Percentiles rank a stretch among this genome's conserved stretches.
phyloP scores from a whole-genome alignment of 2,797 vertebrate genomes.

The Poecile montanus region DNA sequence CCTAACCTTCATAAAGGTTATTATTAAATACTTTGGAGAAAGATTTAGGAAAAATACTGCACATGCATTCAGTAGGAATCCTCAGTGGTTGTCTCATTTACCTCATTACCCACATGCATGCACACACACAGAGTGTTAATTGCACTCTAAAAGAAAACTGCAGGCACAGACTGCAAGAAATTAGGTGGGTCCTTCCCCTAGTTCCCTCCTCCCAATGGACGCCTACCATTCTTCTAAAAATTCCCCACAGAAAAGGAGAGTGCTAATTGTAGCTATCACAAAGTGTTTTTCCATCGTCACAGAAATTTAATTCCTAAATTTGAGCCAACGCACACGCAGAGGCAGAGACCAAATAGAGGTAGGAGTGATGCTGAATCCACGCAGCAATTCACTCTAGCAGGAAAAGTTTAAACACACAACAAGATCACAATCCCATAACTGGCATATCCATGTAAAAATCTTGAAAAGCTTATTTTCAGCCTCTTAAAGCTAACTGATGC shows the following conservation, averaged over 20 bases:
- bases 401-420: conserved; percentile 2
- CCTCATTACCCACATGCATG: not conserved
- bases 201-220: not conserved
- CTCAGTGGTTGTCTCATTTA: conserved; percentile 30
- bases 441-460: not conserved
- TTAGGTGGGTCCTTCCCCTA: conserved; percentile 1
- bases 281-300: conserved; percentile 9
- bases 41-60: conserved; percentile 54
- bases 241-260: not conserved
- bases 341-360: conserved; percentile 19
- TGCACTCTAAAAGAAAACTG: conserved; percentile 50
- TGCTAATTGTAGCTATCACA: conserved; percentile 59
- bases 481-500: conserved; percentile 4
- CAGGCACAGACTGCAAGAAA: conserved; percentile 40
- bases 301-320: conserved; percentile 45
- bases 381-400: not conserved
- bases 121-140: conserved; percentile 39
- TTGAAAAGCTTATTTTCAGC: conserved; percentile 27
- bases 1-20: not conserved
- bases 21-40: conserved; percentile 25
- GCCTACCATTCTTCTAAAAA: conserved; percentile 56
- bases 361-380: conserved; percentile 4
- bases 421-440: not conserved
- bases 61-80: conserved; percentile 14
- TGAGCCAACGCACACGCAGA: not conserved